Evolutionary conservation across 2,113 vertebrate species (phyloP), one percentile per base, ranked within the genome.

Genomic region (Cyprinodon tularosa): DNA sequence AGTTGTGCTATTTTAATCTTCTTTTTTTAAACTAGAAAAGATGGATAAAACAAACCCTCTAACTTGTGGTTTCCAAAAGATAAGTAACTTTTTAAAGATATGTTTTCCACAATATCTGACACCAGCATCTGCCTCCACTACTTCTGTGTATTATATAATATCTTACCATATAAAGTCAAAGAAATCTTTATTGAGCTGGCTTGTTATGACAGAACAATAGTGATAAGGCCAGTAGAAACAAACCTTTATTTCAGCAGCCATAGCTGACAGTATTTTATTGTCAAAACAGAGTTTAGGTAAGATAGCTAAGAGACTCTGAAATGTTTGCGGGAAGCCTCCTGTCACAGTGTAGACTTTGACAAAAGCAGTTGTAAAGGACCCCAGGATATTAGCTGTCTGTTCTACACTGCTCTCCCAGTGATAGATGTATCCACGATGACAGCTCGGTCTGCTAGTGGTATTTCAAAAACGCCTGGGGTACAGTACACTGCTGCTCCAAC

Each of bases 311-410:
- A 75, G 74, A 76, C 59, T 84, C 69, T 77, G 81, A 84, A 78
- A 74, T 80, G 83, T 86, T 79, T 86, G 74, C 38, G 37, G 60
- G 68, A 61, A 86, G 72, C 75, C 74, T 86, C 69, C 70, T 78
- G 76, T 80, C 86, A 79, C 1, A 62, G 70, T 72, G 29, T 67
- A 73, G 76, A 81, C 75, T 90, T 67, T 81, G 83, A 86, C 84
- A 62, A 76, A 88, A 62, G n/a, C 64, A 65, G 66, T 36, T 78
- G 82, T 80, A 80, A 81, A 86, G 78, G 75, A 86, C 79, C 81
- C 39, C 40, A 57, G 86, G 90, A 84, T 87, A 89, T 82, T 82
- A 71, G 74, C 83, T 87, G 86, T 89, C 87, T 74, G 69, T 74
- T 84, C 81, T 77, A 61, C 59, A 17, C 12, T n/a, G 66, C 63